A percentile compares a stretch with the other conserved stretches of the same genome.
These are phyloP conservation scores for Suncus etruscus DNA, from an alignment of 2,113 vertebrate species.

Conservation along the genomic window DNA sequence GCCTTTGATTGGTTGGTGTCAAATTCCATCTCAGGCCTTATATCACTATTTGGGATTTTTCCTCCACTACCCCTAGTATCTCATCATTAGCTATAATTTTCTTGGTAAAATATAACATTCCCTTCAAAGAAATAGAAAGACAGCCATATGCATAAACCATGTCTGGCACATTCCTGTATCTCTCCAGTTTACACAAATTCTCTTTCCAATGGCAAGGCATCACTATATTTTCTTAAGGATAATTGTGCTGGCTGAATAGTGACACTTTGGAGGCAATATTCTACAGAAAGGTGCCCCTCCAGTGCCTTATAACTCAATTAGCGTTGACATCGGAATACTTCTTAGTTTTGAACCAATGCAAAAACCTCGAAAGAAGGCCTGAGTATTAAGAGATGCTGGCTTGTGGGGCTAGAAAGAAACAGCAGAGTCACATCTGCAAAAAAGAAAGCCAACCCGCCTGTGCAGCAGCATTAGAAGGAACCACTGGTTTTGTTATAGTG, in stretches of 20 bases:
- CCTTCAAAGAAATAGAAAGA: slow-evolving; percentile 19
- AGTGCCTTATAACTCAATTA: slow-evolving; percentile 56
- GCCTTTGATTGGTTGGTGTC: no score
- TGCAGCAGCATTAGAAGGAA: neutral
- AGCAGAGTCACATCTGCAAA: slow-evolving; percentile 31
- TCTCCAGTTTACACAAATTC: slow-evolving; percentile 37
- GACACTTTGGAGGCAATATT: slow-evolving; percentile 56
- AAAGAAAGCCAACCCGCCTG: slow-evolving; percentile 27
- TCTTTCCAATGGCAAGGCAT: slow-evolving; percentile 64
- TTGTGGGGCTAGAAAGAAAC: slow-evolving; percentile 32
- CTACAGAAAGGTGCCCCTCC: slow-evolving; percentile 68
- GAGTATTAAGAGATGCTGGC: slow-evolving; percentile 35
- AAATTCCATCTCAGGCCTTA: no score
- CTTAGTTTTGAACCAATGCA: slow-evolving; percentile 52
- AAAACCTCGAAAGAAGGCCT: slow-evolving; percentile 25
- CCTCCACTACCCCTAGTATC: no score
- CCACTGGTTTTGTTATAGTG: neutral
- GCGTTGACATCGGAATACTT: slow-evolving; percentile 60
- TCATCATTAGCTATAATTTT: neutral
- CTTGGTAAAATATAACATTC: neutral
- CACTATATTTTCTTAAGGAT: slow-evolving; percentile 76
- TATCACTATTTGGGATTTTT: no score
- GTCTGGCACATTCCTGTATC: neutral
- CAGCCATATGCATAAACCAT: slow-evolving; percentile 27
- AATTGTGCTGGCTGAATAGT: slow-evolving; percentile 53